Base-by-base conservation (phyloP, 2,797 vertebrate species). In the Melanotaenia parkinsoni region DNA sequence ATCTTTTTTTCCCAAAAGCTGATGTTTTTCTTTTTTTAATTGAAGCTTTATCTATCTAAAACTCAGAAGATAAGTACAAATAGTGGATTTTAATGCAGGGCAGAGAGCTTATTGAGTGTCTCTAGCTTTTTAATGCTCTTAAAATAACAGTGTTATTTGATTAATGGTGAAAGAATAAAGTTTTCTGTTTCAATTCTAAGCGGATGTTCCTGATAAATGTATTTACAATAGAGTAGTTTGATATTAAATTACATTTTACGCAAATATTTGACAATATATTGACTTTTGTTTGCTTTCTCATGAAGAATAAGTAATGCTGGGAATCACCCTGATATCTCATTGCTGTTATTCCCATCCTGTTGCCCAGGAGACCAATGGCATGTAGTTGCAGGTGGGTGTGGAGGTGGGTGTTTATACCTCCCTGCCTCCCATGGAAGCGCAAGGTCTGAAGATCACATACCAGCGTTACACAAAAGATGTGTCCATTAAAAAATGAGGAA, bases 281-380 rank as follows among this genome's bases (percentile, higher is more conserved):
- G 47, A 45, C 67, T 67, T 72, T 11, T 67, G 72, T 77, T 81
- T 80, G 64, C 69, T 68, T n/a, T 37, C 40, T 11, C 20, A 58
- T 9, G 16, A 66, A 72, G 68, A 76, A 58, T 74, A 40, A 11
- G 68, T 62, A 60, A 66, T 65, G 76, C 75, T 68, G 72, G 76
- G 73, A 81, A 78, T 87, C 82, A 79, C 79, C 74, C 70, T 80
- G 83, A 86, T 71, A 76, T 76, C 81, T 84, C 75, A 26, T 37
- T 66, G 60, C 81, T 57, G 66, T 88, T 89, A 84, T 86, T 89
- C 70, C 62, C 76, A 58, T 80, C 71, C 83, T 76, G 88, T 91
- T 93, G 80, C 89, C 88, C 85, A 70, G 91, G 92, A 90, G 89
- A 92, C 90, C 37, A 37, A 74, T 53, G 66, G 78, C 83, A 82